Evolutionary conservation across 1,140 invertebrate genomes (phyloP), one percentile per base, ranked within the genome.

Genomic region (Neoseiulus cucumeris): DNA sequence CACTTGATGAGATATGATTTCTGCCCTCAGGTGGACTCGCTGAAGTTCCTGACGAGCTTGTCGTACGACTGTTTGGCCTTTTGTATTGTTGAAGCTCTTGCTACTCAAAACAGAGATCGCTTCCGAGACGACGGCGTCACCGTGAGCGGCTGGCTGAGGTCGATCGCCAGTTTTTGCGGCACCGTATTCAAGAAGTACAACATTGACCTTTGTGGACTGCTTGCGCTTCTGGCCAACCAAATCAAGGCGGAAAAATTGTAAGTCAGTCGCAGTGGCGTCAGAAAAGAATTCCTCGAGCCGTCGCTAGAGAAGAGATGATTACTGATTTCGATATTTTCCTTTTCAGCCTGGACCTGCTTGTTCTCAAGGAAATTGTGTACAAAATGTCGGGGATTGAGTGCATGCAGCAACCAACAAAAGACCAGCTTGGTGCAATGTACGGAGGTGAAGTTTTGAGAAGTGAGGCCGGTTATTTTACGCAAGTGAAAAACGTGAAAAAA

Each of bases 351-450:
- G 92, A 97, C 79, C 78, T 99, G 68, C 78, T 98, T 25, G 86
- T 99, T 70, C 76, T 99, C 47, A 91, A 96, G 76, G 96, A 99
- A 79, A 89, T 99, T 70, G 88, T 99, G 65, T 91, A 96, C 77
- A 98, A 97, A 80, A 98, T 99, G 93, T 88, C 92, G 14, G 95
- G 95, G 1, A 91, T 98, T 68, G 95, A 98, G 79, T 86, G 92
- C 5, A 85, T 87, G 7, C 91, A 97, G 76, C 92, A 97, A 77
- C 87, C 97, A 80, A 99, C 94, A 0, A 79, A 85, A 42, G 92
- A 98, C 73, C 94, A 98, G 77, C 74, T 98, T 45, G 89, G 94
- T 73, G 91, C 93, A 0, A 87, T 98, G 85, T 84, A 86, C 66
- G 95, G 96, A 29, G 96, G 96, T 12, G 94, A 98, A 79, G 77